Base-by-base conservation (phyloP, 2,797 vertebrate genomes). In the Austrolebias charrua region DNA sequence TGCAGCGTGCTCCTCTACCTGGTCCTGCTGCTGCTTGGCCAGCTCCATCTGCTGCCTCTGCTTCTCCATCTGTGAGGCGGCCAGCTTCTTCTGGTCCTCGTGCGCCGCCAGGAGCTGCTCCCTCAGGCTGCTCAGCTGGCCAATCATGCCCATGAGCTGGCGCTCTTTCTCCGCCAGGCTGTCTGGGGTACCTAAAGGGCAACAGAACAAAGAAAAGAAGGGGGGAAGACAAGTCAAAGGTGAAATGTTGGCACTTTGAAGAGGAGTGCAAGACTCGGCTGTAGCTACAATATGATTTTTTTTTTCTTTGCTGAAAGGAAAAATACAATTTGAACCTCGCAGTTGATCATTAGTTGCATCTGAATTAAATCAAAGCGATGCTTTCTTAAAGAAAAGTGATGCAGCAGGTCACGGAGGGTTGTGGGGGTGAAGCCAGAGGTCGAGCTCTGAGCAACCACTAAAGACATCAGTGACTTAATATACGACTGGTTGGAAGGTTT, bases 81-180 rank as follows among this genome's bases (percentile, higher is more conserved):
- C 97, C 91, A 98, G 90, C 79, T 98, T 98, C 93, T 98, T 98
- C 94, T 98, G 97, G 85, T 98, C 96, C 58, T 98, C 96, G 4
- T 98, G 96, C 66, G 97, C 97, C 47, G 96, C 96, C 88, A 98
- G 89, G 85, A 98, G 93, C 93, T 98, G 97, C 87, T 98, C 97
- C 75, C 96, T 92, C 89, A 98, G 93, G 89, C 96, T 98, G 91
- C 96, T 98, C 91, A 98, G 89, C 94, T 98, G 97, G 81, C 95
- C 96, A 83, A 98, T 98, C 97, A 98, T 98, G 57, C 95, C 96
- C 96, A 98, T 97, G 70, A 98, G 94, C 89, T 98, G 97, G 88
- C 96, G 92, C 90, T 98, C 97, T 77, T 98, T 98, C 91, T 98
- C 97, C 55, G 96, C 97, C 8, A 99, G 94, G 92, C 97, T 97